Evolutionary conservation across 2,113 vertebrate genomes (phyloP), one percentile per base, ranked within the genome.

Genomic region (Xenus cinereus): DNA sequence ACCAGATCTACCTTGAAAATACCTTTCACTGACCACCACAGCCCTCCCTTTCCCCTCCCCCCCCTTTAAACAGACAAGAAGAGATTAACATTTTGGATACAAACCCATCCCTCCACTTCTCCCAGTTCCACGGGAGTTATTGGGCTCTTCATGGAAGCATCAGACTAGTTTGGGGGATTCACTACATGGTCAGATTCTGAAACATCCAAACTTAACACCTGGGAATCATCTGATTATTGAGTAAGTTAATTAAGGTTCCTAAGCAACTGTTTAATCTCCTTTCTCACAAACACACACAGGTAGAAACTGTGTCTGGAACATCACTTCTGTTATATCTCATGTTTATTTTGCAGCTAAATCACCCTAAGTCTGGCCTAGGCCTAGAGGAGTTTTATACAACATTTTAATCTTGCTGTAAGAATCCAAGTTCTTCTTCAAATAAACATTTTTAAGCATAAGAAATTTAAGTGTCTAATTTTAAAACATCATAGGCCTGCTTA

Each of bases 381-480:
- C 2, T 11, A 69, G 11, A 24, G 9, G 66, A 84, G 23, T 62
- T 93, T 46, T 62, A 77, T 5, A 4, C 28, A 68, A 72, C 16
- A 16, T 59, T 72, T 84, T 79, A 17, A 85, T 74, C 39, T 75
- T 75, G 8, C 16, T 60, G 2, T 43, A 89, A 74, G 37, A 90
- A 88, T 56, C 3, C 27, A 83, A 84, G 2, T 51, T 59, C 67
- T 89, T 85, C 39, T 85, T 85, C 45, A 84, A 77, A 71, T 28
- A 79, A 19, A 28, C 15, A 54, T 54, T 86, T 83, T 89, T n/a
- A 62, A 84, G 30, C 32, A 89, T 35, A 76, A 92, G 23, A 90
- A 73, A 88, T 80, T 50, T 37, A 86, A 69, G 67, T 39, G 50
- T 82, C 22, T 64, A 7, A 68, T 32, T 26, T 80, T 67, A 91